Evolutionary conservation across 2,113 vertebrate genomes (phyloP), one percentile per base, ranked within the genome.

Genomic region (Hemicordylus capensis): DNA sequence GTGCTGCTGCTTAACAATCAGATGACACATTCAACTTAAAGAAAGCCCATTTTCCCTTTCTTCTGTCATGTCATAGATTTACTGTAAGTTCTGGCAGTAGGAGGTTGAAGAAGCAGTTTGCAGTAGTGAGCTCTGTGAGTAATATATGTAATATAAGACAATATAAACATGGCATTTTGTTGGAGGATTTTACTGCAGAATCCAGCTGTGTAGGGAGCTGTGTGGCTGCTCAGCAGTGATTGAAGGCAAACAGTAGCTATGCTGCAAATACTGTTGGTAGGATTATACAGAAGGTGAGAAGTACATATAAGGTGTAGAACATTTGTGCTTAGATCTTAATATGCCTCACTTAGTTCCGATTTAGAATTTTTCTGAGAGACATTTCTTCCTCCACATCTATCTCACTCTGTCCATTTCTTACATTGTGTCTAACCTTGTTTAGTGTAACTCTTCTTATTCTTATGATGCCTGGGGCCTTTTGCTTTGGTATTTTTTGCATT

Each of bases 401-500:
- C 42, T 85, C 56, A 59, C 7, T 34, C 89, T 26, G 75, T 31
- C 26, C 76, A 1, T 24, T 39, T 90, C 59, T 80, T 76, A 6
- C 81, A 54, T 17, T 85, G 31, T 85, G 31, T 44, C 37, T 28
- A 8, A 39, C 28, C 73, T 1, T 85, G 22, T 85, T 89, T 91
- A 81, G 44, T 42, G 31, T 39, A 42, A 56, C 51, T 81, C 9
- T 69, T 11, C 22, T 69, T n/a, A 58, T 81, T 86, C 76, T 39
- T 0, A 0, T 86, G 85, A 90, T 12, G 26, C 89, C 92, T 91
- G 92, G 89, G 87, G 89, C 90, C 89, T 92, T 85, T 91, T 89
- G 88, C 84, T n/a, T 88, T 87, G 88, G 85, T 87, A 89, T 91
- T 85, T 89, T 92, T 89, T 91, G 56, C 78, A 87, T 85, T 75